phyloP scores from a whole-genome alignment of 2,113 vertebrate genomes.

The Rhinichthys klamathensis region DNA sequence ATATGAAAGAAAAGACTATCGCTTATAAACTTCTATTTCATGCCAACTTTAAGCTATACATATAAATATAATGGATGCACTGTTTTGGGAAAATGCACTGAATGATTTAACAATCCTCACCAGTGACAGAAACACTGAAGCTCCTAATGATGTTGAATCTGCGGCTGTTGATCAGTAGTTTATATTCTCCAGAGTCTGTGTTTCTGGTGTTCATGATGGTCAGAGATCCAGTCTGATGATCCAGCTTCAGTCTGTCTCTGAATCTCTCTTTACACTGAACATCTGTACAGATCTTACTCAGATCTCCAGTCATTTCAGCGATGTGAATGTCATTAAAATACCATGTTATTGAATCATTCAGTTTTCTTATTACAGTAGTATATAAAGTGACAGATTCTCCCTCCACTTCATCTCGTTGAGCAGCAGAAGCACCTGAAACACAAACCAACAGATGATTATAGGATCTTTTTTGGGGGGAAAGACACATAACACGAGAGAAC shows the following conservation, averaged over 20 bases:
- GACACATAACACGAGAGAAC: background rate
- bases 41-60: too few species aligned
- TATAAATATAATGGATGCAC: too few species aligned
- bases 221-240: constrained; percentile 2
- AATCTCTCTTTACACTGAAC: background rate
- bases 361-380: background rate
- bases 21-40: too few species aligned
- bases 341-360: background rate
- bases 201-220: background rate
- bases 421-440: background rate
- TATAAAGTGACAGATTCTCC: background rate
- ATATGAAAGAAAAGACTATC: too few species aligned
- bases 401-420: background rate
- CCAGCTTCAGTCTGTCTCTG: background rate
- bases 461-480: background rate
- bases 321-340: background rate
- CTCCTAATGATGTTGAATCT: too few species aligned
- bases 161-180: too few species aligned
- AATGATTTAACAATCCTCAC: too few species aligned
- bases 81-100: too few species aligned
- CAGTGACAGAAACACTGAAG: too few species aligned
- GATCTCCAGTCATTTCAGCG: background rate
- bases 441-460: background rate
- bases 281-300: background rate
- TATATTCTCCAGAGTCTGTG: background rate